phyloP scores from a whole-genome alignment of 2,113 vertebrate genomes.

The Lycaon pictus region DNA sequence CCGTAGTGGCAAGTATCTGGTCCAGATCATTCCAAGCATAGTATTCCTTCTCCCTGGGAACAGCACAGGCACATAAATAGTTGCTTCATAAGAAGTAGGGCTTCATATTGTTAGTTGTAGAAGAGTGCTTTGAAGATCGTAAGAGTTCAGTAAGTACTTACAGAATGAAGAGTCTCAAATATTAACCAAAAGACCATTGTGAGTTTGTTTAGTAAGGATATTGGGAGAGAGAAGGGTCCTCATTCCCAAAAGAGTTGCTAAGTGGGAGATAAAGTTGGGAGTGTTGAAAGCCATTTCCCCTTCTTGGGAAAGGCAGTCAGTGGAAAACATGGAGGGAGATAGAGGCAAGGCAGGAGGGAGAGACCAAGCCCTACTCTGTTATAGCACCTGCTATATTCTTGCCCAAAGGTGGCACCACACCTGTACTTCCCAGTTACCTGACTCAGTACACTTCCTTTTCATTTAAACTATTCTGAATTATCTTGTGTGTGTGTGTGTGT shows the following conservation, averaged over 20 bases:
- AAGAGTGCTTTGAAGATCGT: neutral
- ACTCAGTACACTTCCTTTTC: neutral
- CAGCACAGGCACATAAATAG: neutral
- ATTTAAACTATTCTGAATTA: neutral
- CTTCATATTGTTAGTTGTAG: neutral
- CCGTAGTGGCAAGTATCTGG: neutral
- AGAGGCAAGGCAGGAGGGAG: neutral
- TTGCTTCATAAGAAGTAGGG: neutral
- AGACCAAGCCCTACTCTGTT: neutral
- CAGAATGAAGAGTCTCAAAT: neutral
- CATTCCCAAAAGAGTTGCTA: neutral
- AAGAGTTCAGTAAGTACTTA: neutral
- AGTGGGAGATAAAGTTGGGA: neutral
- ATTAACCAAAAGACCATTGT: neutral
- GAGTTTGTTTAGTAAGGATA: neutral
- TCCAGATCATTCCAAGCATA: neutral
- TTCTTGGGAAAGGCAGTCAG: neutral
- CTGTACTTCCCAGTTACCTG: neutral
- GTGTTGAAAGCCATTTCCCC: fast-evolving
- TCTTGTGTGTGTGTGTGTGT: neutral
- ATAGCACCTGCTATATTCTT: neutral
- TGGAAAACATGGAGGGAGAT: neutral
- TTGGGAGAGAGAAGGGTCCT: neutral
- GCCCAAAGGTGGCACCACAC: neutral
- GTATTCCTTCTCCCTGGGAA: neutral